Base-by-base conservation (phyloP, 2,113 vertebrate species). In the Xenus cinereus region DNA sequence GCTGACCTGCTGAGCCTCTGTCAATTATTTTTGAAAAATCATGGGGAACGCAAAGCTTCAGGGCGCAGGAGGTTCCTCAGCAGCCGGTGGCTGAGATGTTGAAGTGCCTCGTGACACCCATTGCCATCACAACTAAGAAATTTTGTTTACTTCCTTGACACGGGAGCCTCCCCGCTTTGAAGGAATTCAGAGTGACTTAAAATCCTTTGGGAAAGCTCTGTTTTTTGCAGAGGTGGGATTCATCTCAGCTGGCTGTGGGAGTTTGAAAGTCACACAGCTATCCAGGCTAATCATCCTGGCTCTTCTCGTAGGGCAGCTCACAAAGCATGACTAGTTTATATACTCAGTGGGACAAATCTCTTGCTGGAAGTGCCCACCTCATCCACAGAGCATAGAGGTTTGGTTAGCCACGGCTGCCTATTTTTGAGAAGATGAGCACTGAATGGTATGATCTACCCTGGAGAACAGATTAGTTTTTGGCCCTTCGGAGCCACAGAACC, bases 1-100 rank as follows among this genome's bases (percentile, higher is more conserved):
- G 81, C 57, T 71, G 78, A 91, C 91, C 94, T 84, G 87, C 90
- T 87, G 62, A 94, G 92, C 62, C 41, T 64, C 86, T 95, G 96
- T 79, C 95, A 96, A 87, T 95, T 92, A 89, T 85, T 95, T 95
- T 76, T 93, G 78, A 95, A 97, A 91, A 95, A 93, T 95, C 91
- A 85, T 0, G 0, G 41, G 41, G 57, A 96, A 94, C 2, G 0
- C 0, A 6, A 79, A 89, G 77, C 84, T 95, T 91, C 1, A 1
- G 37, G 78, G 41, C 51, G 27, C 63, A 73, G 64, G 71, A 94
- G 60, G 89, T 79, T 95, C 92, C 84, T 95, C 89, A 91, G 74
- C 50, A 94, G 78, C 73, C 59, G 50, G 66, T 53, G 39, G 53
- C 74, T 73, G 73, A 95, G 66, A 82, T 84, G 80, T 62, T 89